Percentiles rank a stretch among this genome's conserved stretches.
phyloP scores from a whole-genome alignment of 1,140 invertebrate species.

The Teleopsis dalmanni region DNA sequence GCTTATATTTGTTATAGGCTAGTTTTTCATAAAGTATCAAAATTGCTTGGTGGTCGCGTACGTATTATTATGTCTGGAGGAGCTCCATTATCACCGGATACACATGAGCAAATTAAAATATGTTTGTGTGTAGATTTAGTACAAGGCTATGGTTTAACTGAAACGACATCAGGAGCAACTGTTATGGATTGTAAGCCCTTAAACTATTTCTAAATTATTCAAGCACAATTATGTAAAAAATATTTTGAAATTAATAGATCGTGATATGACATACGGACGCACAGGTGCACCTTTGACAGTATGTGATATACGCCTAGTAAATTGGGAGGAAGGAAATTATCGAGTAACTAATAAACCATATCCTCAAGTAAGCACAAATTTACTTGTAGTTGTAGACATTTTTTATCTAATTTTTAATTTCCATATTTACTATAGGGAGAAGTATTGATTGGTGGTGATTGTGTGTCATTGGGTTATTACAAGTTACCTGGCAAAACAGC shows the following conservation, averaged over 20 bases:
- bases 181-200: slow-evolving; percentile 71
- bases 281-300: slow-evolving; percentile 85
- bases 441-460: slow-evolving; percentile 85
- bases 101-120: slow-evolving; percentile 88
- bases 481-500: slow-evolving; percentile 81
- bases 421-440: slow-evolving; percentile 58
- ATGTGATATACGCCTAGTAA: slow-evolving; percentile 77
- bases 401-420: neutral
- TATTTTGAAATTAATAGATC: slow-evolving; percentile 14
- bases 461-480: slow-evolving; percentile 90
- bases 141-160: slow-evolving; percentile 95
- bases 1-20: no score
- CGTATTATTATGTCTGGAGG: slow-evolving; percentile 85
- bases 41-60: slow-evolving; percentile 79
- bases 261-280: slow-evolving; percentile 55
- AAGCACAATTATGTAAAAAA: neutral
- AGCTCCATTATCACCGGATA: slow-evolving; percentile 91
- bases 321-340: slow-evolving; percentile 96
- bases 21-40: slow-evolving; percentile 69
- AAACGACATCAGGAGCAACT: slow-evolving; percentile 89
- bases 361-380: slow-evolving; percentile 59
- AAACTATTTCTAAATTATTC: neutral
- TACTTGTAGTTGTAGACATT: neutral
- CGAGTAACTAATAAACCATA: slow-evolving; percentile 79
- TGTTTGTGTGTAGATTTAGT: slow-evolving; percentile 85